Evolutionary conservation across 2,888 invertebrate genomes (phyloP).

Genomic region (Chloroclysta siterata): DNA sequence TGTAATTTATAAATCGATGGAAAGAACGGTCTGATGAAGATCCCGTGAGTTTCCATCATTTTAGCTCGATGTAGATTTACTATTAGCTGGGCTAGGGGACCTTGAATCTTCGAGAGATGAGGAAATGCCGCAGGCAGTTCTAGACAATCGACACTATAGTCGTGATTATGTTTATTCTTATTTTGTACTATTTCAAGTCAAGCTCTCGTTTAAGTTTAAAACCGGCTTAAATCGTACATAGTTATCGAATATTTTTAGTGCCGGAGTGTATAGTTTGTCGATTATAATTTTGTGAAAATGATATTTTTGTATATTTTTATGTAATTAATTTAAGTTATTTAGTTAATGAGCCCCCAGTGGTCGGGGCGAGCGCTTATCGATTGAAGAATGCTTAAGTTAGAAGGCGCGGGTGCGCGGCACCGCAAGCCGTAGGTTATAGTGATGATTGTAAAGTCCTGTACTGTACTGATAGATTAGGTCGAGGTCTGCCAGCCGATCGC

Average conservation of each 20-base stretch:
- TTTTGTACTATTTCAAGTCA: constrained; percentile 80
- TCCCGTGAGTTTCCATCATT: constrained; percentile 73
- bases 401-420: constrained; percentile 42
- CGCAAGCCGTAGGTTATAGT: constrained; percentile 72
- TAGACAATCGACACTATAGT: constrained; percentile 85
- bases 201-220: constrained; percentile 84
- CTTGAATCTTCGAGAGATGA: constrained; percentile 80
- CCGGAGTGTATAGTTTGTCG: constrained; percentile 82
- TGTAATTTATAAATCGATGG: constrained; percentile 83
- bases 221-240: constrained; percentile 82
- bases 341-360: constrained; percentile 65
- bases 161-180: constrained; percentile 77
- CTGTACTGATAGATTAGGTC: constrained; percentile 82
- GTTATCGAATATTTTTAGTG: constrained; percentile 81
- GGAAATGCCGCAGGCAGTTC: constrained; percentile 81
- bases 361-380: constrained; percentile 63
- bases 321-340: constrained; percentile 82
- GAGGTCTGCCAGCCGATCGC: constrained; percentile 82
- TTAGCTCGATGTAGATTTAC: constrained; percentile 83
- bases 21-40: constrained; percentile 63
- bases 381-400: constrained; percentile 70
- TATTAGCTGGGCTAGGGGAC: constrained; percentile 85
- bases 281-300: constrained; percentile 84
- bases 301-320: constrained; percentile 85
- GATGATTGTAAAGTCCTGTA: constrained; percentile 84